Conservation (phyloP, 2,113 vertebrate species). For the Hiodon alosoides region DNA sequence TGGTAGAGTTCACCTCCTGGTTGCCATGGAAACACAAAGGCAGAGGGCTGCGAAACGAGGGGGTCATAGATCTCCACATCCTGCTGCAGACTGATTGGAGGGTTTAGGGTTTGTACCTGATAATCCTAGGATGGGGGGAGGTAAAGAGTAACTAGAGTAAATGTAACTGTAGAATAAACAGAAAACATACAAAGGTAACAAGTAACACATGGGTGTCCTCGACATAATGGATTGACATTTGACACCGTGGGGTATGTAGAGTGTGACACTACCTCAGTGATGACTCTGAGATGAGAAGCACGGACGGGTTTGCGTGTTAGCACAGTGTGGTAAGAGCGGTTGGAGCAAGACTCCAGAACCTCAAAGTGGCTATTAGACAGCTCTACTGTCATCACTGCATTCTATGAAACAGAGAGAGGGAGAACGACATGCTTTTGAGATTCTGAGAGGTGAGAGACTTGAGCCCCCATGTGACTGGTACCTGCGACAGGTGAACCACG, state of each 20-base stretch:
- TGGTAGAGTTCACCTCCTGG: conserved; percentile 41
- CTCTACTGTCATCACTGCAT: conserved; percentile 23
- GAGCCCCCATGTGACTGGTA: conserved; percentile 37
- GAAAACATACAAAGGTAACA: not conserved
- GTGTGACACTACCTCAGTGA: conserved; percentile 42
- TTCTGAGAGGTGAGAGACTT: conserved; percentile 26
- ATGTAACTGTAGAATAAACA: not conserved
- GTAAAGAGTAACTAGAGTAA: not conserved
- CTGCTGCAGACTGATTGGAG: conserved; percentile 49
- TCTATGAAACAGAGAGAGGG: conserved; percentile 14
- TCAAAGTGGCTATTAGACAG: conserved; percentile 35
- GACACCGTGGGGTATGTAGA: not conserved
- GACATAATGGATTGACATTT: not conserved
- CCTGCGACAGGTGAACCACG: conserved; percentile 54
- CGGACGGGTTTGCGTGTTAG: conserved; percentile 39
- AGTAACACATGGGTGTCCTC: not conserved
- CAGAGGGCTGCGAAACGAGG: conserved; percentile 43
- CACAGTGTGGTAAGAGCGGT: conserved; percentile 47
- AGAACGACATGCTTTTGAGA: not conserved
- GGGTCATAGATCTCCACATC: conserved; percentile 57
- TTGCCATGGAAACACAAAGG: conserved; percentile 64
- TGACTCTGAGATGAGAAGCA: conserved; percentile 37
- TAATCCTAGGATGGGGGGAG: conserved; percentile 31
- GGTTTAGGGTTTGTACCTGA: conserved; percentile 24
- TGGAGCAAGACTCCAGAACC: conserved; percentile 41